A percentile compares a stretch with the other conserved stretches of the same genome.
These are phyloP conservation scores for Hymenochirus boettgeri DNA, from an alignment of 2,113 vertebrate genomes.

Conservation along the genomic window DNA sequence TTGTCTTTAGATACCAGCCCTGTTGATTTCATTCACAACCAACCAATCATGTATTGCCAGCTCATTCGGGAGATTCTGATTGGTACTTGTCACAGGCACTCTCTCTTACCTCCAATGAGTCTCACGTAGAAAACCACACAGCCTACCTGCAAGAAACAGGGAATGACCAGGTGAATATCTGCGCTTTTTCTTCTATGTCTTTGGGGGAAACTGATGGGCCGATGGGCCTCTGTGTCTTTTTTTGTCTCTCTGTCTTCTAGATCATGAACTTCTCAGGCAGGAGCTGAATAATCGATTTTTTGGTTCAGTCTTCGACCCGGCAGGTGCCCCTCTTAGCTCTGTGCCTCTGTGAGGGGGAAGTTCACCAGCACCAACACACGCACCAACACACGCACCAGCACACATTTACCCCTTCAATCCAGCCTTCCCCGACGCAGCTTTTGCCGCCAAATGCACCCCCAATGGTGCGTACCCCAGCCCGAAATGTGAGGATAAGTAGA, in stretches of 20 bases:
- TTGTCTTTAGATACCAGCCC: slow-evolving; percentile 99
- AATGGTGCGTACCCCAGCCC: slow-evolving; percentile 91
- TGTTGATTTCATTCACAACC: slow-evolving; percentile 99
- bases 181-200: slow-evolving; percentile 73
- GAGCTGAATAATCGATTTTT: slow-evolving; percentile 99
- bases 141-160: slow-evolving; percentile 98
- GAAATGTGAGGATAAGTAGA: slow-evolving; percentile 97
- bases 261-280: slow-evolving; percentile 97
- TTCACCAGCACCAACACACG: slow-evolving; percentile 99
- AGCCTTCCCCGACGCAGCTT: slow-evolving; percentile 87
- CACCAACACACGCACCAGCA: slow-evolving; percentile 98
- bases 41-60: slow-evolving; percentile 99
- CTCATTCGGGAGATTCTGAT: slow-evolving; percentile 99
- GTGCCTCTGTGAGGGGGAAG: slow-evolving; percentile 91
- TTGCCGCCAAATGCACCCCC: slow-evolving; percentile 88
- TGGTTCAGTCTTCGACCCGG: slow-evolving; percentile 96
- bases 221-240: slow-evolving; percentile 83
- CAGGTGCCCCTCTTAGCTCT: slow-evolving; percentile 82
- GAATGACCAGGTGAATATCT: slow-evolving; percentile 99
- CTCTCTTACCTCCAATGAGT: slow-evolving; percentile 98
- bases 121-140: slow-evolving; percentile 98
- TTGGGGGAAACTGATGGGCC: slow-evolving; percentile 90
- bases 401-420: slow-evolving; percentile 90
- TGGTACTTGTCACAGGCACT: slow-evolving; percentile 99
- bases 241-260: slow-evolving; percentile 65